A percentile compares a stretch with the other conserved stretches of the same genome.
Conservation (phyloP, 2,888 invertebrate species). For the Lomographa bimaculata region DNA sequence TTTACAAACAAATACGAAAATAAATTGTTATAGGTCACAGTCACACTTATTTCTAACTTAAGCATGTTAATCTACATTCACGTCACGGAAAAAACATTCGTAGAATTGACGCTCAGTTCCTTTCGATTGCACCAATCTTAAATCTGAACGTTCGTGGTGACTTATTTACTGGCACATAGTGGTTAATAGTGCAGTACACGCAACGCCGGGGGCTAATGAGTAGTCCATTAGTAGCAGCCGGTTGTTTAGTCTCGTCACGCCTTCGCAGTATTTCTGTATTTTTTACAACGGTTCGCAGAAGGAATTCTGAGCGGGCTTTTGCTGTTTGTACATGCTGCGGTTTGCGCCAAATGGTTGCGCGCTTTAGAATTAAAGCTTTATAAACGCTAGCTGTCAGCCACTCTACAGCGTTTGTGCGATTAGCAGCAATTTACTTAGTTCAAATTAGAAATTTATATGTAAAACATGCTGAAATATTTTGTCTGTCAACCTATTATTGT, state of each 20-base stretch:
- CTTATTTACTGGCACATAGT: slow-evolving; percentile 32
- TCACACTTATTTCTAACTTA: too few species aligned
- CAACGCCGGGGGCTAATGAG: slow-evolving; percentile 31
- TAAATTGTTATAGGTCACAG: too few species aligned
- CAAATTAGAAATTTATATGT: too few species aligned
- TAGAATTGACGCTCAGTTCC: too few species aligned
- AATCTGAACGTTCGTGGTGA: slow-evolving; percentile 23
- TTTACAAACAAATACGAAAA: too few species aligned
- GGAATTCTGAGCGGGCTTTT: slow-evolving; percentile 5
- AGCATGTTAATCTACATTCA: slow-evolving; percentile 1
- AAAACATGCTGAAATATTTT: too few species aligned
- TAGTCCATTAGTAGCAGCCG: slow-evolving; percentile 30
- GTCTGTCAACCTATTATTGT: too few species aligned
- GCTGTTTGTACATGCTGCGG: slow-evolving; percentile 1
- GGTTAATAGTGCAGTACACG: slow-evolving; percentile 34
- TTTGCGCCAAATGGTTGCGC: neutral
- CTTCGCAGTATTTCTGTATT: slow-evolving; percentile 23
- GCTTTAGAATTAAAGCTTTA: too few species aligned
- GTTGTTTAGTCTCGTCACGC: slow-evolving; percentile 31
- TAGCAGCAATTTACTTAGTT: too few species aligned
- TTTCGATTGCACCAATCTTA: slow-evolving; percentile 27
- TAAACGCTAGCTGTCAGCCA: too few species aligned
- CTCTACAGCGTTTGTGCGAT: too few species aligned
- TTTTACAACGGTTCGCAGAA: slow-evolving; percentile 9
- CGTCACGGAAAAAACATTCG: neutral